Percentiles rank a stretch among this genome's conserved stretches.
phyloP scores from a whole-genome alignment of 2,888 invertebrate species.

The Ferrisia virgata region DNA sequence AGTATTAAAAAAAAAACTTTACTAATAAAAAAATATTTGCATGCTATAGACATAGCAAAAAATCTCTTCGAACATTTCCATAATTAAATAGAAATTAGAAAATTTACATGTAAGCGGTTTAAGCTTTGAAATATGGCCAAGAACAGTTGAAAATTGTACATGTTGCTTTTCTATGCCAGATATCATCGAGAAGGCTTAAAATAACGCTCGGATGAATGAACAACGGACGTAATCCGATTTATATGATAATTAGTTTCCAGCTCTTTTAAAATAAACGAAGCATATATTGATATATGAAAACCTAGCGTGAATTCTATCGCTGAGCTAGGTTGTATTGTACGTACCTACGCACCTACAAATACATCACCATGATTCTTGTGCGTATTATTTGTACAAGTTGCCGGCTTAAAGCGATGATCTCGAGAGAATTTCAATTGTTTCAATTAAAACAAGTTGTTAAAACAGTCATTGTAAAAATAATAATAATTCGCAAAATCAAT shows the following conservation, averaged over 20 bases:
- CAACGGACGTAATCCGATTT: conserved; percentile 24
- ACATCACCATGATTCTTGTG: not conserved
- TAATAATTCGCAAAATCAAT: not conserved
- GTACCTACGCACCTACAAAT: too few species aligned
- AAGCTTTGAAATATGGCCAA: conserved; percentile 19
- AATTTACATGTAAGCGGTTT: conserved; percentile 21
- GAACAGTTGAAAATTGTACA: not conserved
- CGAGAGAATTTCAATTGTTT: not conserved
- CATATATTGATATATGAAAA: not conserved
- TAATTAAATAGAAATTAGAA: conserved; percentile 4
- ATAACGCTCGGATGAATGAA: conserved; percentile 15
- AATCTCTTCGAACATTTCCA: not conserved
- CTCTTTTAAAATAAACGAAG: conserved; percentile 10
- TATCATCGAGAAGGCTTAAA: not conserved
- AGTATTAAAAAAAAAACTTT: too few species aligned
- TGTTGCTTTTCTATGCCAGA: not conserved
- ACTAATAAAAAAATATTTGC: too few species aligned
- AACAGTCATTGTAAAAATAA: not conserved
- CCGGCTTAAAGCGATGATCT: not conserved
- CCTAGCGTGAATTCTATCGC: not conserved
- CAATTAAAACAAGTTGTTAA: not conserved
- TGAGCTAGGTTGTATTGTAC: not conserved
- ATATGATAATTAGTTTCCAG: conserved; percentile 20
- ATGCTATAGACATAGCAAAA: not conserved
- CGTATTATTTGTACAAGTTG: not conserved